Base-by-base conservation (phyloP, 2,113 vertebrate genomes). In the Silurus glanis region DNA sequence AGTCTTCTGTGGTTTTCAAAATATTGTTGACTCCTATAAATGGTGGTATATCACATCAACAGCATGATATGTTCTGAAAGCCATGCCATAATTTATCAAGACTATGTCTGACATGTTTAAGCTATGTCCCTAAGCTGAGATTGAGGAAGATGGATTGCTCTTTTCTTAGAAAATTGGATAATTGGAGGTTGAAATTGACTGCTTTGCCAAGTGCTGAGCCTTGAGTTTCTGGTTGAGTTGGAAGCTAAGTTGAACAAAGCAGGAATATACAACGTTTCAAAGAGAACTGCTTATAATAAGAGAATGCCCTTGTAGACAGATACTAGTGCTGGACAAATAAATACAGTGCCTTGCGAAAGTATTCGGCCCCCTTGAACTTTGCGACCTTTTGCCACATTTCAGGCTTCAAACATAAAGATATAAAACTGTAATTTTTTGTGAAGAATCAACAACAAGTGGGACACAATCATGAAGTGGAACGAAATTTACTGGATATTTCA, bases 141-240 rank as follows among this genome's bases (percentile, higher is more conserved):
- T 23, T 53, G 72, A 75, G 9, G 47, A 75, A 75, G 72, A 75
- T 75, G 72, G 72, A 75, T 75, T 53, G 53, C 72, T n/a, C 47
- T 51, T 75, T 53, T 53, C 21, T n/a, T 53, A 6, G 72, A 75
- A 51, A 75, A 75, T 75, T 75, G 72, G 47, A 75, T 75, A 75
- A 75, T 75, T 75, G 72, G 47, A n/a, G 47, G 72, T 75, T 75
- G 51, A 51, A 75, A 75, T 9, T 23, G 21, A 75, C 47, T 72
- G 69, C 69, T n/a, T 75, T 75, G 72, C 72, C 47, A 75, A 53
- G 72, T 75, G 72, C 47, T 75, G 72, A 75, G 21, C 47, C 9
- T 10, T 53, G 72, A 6, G 72, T 53, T n/a, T 53, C 10, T 51
- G 3, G 72, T 47, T 75, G 51, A n/a, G 21, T 47, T 21, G 49